A percentile compares a stretch with the other conserved stretches of the same genome.
Conservation (phyloP, 1,140 invertebrate genomes). For the Temnothorax nylanderi region DNA sequence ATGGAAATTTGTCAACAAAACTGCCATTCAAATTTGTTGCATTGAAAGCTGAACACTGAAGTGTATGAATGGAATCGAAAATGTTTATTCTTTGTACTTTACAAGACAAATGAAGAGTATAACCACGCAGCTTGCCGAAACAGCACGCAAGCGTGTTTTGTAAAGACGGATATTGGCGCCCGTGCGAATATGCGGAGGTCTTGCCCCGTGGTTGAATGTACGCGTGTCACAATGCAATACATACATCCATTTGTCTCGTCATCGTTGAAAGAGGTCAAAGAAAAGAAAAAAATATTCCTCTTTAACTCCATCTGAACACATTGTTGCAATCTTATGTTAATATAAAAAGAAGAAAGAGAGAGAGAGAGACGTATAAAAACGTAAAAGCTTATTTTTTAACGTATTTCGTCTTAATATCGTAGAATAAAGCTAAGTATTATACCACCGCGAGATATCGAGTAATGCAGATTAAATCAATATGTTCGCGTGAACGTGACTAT, state of each 20-base stretch:
- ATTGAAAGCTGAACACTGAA: not conserved
- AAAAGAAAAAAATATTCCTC: not conserved
- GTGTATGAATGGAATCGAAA: not conserved
- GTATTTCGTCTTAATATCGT: not conserved
- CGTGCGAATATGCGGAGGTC: not conserved
- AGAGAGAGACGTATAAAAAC: not conserved
- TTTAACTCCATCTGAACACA: not conserved
- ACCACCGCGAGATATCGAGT: not conserved
- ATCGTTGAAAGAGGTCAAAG: not conserved
- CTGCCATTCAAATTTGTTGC: not conserved
- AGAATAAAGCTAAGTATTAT: not conserved
- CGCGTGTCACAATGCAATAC: not conserved
- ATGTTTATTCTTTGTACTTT: not conserved
- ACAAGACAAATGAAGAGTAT: not conserved
- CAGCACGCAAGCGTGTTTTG: not conserved
- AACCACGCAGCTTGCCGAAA: not conserved
- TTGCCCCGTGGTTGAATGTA: slow-evolving; percentile 5
- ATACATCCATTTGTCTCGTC: not conserved
- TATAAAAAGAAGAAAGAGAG: not conserved
- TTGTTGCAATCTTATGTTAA: not conserved
- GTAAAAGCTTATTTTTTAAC: not conserved
- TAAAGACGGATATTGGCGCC: slow-evolving; percentile 12
- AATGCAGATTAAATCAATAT: slow-evolving; percentile 29
- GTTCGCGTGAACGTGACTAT: slow-evolving; percentile 16
- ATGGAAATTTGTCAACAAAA: not conserved